Conservation (phyloP, 1,140 invertebrate species). For the Drosophila jambulina region DNA sequence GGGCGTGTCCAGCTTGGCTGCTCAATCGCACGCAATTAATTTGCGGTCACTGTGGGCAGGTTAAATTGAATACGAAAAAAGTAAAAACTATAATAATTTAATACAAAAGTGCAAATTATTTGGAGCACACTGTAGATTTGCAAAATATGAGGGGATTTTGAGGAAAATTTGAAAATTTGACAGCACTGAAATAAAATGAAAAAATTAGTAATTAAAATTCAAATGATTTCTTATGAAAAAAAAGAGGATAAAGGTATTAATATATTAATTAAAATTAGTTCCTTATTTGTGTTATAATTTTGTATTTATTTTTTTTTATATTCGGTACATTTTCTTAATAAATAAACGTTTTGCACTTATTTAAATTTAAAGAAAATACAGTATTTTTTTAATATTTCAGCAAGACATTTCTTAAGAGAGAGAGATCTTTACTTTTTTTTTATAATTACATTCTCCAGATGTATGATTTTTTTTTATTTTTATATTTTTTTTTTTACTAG, state of each 20-base stretch:
- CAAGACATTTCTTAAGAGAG: too few species aligned
- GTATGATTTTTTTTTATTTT: neutral
- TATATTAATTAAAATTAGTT: too few species aligned
- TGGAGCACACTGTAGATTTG: conserved; percentile 9
- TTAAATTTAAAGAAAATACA: too few species aligned
- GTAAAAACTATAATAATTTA: conserved; percentile 23
- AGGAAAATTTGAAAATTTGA: neutral
- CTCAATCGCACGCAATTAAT: conserved; percentile 73
- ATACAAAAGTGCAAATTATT: conserved; percentile 30
- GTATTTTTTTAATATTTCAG: too few species aligned
- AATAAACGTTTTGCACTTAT: too few species aligned
- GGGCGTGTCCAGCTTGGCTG: conserved; percentile 24
- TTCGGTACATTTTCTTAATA: too few species aligned
- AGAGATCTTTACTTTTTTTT: neutral
- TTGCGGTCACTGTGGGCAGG: conserved; percentile 57
- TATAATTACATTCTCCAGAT: neutral
- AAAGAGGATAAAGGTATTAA: too few species aligned
- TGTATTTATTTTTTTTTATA: too few species aligned
- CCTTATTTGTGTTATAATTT: too few species aligned
- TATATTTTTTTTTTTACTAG: neutral
- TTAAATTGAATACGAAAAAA: conserved; percentile 5
- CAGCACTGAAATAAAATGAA: neutral
- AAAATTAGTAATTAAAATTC: too few species aligned
- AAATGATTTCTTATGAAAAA: too few species aligned
- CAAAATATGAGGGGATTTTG: neutral